Evolutionary conservation across 2,888 invertebrate species (phyloP), one percentile per base, ranked within the genome.

Genomic region (Drosophila trichaetosa): DNA sequence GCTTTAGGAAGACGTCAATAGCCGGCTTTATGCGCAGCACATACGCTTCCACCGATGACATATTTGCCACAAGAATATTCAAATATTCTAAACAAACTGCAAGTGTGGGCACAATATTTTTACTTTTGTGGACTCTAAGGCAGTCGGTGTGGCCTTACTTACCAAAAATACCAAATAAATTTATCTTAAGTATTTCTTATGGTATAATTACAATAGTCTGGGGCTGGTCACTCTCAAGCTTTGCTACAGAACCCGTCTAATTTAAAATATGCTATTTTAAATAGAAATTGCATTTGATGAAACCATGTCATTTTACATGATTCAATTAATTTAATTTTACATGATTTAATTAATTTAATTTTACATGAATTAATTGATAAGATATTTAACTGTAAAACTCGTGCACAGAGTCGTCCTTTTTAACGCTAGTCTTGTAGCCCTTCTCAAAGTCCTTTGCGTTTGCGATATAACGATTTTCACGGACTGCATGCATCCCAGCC

Each of bases 401-500:
- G 91, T 99, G 99, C 94, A 99, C 99, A 85, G 98, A 97, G 93
- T 87, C 89, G 93, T 99, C 99, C 93, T 99, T 99, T 94, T 99
- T 99, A 90, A 99, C 98, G 92, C 99, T 99, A 91, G 99, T 98
- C 92, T 99, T 99, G 94, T 99, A 99, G 29, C 99, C 99, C 93
- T 99, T 99, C 92, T 99, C 99, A 91, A 99, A 99, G 94, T 99
- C 99, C 94, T 99, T 99, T 0, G 98, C 97, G 64, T 99, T 94
- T 8, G 99, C 99, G 80, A 99, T 98, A 93, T 99, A 95, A 89
- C 99, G 96, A 94, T 99, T 99, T 93, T 99, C 99, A 64, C 99
- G 94, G 0, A 99, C 99, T 4, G 99, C 99, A 92, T 99, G 99
- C 99, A 99, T 99, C 80, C 99, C 99, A 72, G 99, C 99, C 95